Evolutionary conservation across 2,888 invertebrate genomes (phyloP).

Genomic region (Brachypterus glaber): DNA sequence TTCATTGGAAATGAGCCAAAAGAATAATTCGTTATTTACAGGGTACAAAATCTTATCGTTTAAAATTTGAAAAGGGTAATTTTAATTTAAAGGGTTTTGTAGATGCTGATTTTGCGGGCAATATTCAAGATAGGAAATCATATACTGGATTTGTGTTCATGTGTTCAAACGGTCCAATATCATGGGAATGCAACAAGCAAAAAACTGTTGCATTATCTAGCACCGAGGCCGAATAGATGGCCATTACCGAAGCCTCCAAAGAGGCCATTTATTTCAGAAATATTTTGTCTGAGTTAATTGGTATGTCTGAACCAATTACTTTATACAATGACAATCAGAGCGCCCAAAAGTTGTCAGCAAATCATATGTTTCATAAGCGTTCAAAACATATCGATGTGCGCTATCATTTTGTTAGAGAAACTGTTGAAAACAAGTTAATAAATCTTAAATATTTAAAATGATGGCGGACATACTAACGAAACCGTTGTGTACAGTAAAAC

Average conservation of each 20-base stretch:
- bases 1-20: no score
- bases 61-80: no score
- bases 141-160: slow-evolving; percentile 15
- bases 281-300: slow-evolving; percentile 12
- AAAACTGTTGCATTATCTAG: slow-evolving; percentile 7
- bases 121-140: slow-evolving; percentile 13
- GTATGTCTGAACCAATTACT: slow-evolving; percentile 2
- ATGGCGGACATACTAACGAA: no score
- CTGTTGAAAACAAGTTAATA: no score
- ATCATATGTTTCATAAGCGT: slow-evolving; percentile 15
- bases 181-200: slow-evolving; percentile 15
- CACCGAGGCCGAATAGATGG: slow-evolving; percentile 12
- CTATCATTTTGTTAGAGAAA: no score
- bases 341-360: slow-evolving; percentile 14
- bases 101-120: slow-evolving; percentile 13
- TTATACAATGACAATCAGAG: slow-evolving; percentile 17
- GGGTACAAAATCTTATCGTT: no score
- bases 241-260: slow-evolving; percentile 10
- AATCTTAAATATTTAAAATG: no score
- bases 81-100: slow-evolving; percentile 16
- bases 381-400: slow-evolving; percentile 17
- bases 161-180: slow-evolving; percentile 9
- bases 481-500: no score
- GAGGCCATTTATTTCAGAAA: slow-evolving; percentile 17
- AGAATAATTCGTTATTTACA: no score